These are phyloP conservation scores for Catharus ustulatus DNA, from an alignment of 2,797 vertebrate species.

Conservation along the genomic window DNA sequence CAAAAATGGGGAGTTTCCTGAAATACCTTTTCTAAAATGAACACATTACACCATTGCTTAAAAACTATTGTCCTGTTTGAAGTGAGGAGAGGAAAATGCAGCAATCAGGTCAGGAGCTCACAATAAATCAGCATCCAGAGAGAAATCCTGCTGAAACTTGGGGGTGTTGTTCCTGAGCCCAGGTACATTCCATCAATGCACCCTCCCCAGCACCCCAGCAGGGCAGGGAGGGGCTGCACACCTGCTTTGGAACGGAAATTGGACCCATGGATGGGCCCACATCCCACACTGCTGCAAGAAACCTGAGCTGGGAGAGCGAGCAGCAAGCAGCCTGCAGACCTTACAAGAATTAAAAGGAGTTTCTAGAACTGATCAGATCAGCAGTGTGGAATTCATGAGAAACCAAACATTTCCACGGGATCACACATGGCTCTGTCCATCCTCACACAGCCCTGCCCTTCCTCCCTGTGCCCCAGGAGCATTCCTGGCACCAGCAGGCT, in stretches of 20 bases:
- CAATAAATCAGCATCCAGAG: neutral
- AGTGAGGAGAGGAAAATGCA: neutral
- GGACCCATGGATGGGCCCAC: rapidly evolving
- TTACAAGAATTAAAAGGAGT: neutral
- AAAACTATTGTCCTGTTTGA: neutral
- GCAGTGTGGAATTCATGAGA: neutral
- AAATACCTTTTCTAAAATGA: neutral
- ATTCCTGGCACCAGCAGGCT: neutral
- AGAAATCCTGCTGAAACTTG: neutral
- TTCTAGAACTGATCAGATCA: neutral
- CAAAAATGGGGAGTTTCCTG: neutral
- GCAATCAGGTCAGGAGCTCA: neutral
- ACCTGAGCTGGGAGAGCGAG: neutral
- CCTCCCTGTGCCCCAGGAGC: rapidly evolving
- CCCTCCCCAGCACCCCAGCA: neutral
- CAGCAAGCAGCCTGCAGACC: rapidly evolving
- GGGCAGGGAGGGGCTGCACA: neutral
- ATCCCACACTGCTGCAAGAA: neutral
- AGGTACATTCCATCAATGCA: rapidly evolving
- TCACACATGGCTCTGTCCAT: rapidly evolving
- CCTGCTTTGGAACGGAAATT: neutral
- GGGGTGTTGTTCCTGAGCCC: neutral
- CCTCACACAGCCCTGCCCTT: neutral
- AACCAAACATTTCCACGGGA: rapidly evolving
- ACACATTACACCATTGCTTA: neutral